A percentile compares a stretch with the other conserved stretches of the same genome.
phyloP scores from a whole-genome alignment of 2,888 invertebrate genomes.

The Lepeophtheirus nordmannii region DNA sequence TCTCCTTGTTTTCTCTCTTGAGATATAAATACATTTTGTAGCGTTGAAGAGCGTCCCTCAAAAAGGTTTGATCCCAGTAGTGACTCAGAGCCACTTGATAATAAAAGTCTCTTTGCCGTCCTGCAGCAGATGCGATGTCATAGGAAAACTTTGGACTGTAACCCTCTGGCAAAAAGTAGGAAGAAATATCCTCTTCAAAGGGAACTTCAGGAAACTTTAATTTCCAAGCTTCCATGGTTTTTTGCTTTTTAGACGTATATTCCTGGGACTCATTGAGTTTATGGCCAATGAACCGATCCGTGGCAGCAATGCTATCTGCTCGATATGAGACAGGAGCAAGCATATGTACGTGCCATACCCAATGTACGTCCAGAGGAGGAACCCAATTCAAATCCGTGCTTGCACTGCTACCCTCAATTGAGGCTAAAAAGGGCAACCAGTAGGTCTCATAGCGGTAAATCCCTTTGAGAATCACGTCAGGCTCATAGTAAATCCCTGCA shows the following conservation, averaged over 20 bases:
- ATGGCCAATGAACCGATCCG: not conserved
- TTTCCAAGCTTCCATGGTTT: conserved; percentile 25
- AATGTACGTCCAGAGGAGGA: conserved; percentile 26
- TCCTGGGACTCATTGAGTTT: not conserved
- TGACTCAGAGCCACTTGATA: conserved; percentile 28
- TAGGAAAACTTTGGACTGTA: conserved; percentile 25
- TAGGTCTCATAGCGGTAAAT: conserved; percentile 11
- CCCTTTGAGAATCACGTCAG: not conserved
- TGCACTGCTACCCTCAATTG: not conserved
- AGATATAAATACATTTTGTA: conserved; percentile 27
- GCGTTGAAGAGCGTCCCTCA: conserved; percentile 24
- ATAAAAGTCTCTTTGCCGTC: conserved; percentile 27
- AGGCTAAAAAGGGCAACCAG: conserved; percentile 10
- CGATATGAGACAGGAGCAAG: conserved; percentile 24
- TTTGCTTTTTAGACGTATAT: conserved; percentile 12
- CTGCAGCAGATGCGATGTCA: conserved; percentile 25
- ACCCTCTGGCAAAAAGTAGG: not conserved
- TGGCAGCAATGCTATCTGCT: not conserved
- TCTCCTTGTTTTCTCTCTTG: conserved; percentile 25
- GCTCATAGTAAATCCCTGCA: not conserved
- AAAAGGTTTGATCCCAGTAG: conserved; percentile 26
- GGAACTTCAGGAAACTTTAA: conserved; percentile 25
- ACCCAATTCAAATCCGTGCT: not conserved
- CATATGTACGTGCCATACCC: conserved; percentile 28
- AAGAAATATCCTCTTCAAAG: conserved; percentile 9